Percentiles rank a stretch among this genome's conserved stretches.
These are phyloP conservation scores for Chrysolina oricalcia DNA, from an alignment of 2,888 invertebrate species.

Conservation along the genomic window DNA sequence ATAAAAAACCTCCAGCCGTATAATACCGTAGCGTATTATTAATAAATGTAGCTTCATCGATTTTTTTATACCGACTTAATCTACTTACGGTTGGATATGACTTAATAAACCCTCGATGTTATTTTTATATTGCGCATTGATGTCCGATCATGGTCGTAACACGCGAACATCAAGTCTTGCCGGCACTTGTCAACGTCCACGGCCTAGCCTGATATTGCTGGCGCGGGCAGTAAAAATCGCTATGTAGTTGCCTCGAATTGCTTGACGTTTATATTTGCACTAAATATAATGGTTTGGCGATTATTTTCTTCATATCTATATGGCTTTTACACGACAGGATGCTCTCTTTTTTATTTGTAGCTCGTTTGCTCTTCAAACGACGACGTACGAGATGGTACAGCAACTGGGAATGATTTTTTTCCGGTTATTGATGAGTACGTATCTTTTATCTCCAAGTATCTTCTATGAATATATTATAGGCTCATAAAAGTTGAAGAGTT, in stretches of 20 bases:
- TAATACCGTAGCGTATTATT: constrained; percentile 59
- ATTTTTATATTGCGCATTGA: constrained; percentile 64
- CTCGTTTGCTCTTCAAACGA: constrained; percentile 11
- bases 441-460: not conserved
- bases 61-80: constrained; percentile 47
- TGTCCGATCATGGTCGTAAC: constrained; percentile 59
- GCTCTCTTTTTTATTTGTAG: constrained; percentile 18
- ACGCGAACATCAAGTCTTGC: constrained; percentile 56
- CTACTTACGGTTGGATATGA: constrained; percentile 62
- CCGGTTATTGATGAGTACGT: not conserved
- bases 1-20: constrained; percentile 55
- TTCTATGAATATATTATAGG: not conserved
- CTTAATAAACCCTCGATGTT: constrained; percentile 65
- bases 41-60: constrained; percentile 41
- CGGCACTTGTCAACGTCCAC: constrained; percentile 62
- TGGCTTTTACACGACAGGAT: constrained; percentile 58
- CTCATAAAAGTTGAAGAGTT: not conserved
- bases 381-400: constrained; percentile 21
- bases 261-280: constrained; percentile 59
- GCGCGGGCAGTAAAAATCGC: constrained; percentile 58
- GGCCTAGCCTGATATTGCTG: constrained; percentile 53
- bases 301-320: constrained; percentile 56
- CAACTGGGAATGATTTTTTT: not conserved
- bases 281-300: constrained; percentile 57
- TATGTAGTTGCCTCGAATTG: constrained; percentile 45